These are phyloP conservation scores for Zaprionus africanus DNA, from an alignment of 1,140 invertebrate species.

Conservation along the genomic window DNA sequence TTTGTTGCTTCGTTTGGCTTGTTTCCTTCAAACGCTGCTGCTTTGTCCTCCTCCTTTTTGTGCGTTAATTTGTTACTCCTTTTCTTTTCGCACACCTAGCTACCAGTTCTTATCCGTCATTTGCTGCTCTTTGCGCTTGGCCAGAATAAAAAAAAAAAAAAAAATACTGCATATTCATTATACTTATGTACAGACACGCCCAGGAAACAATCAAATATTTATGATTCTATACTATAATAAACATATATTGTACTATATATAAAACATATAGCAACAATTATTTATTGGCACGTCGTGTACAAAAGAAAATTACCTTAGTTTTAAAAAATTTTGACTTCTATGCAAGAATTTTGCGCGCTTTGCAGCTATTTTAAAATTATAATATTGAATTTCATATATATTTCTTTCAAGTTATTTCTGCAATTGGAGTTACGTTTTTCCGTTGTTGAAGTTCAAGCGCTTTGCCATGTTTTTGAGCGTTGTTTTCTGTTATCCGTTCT, in stretches of 20 bases:
- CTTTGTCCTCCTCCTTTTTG: conserved; percentile 31
- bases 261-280: conserved; percentile 41
- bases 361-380: conserved; percentile 28
- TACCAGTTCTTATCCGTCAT: conserved; percentile 36
- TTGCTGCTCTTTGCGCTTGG: conserved; percentile 41
- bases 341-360: conserved; percentile 55
- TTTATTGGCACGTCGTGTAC: conserved; percentile 72
- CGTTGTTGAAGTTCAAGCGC: conserved; percentile 38
- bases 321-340: conserved; percentile 41
- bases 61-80: conserved; percentile 4
- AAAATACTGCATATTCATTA: conserved; percentile 13
- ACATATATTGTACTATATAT: conserved; percentile 55
- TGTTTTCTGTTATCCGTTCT: conserved; percentile 23
- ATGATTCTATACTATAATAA: conserved; percentile 40
- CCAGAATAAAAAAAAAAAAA: conserved; percentile 26
- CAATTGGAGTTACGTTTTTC: conserved; percentile 47
- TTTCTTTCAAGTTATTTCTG: conserved; percentile 25
- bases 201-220: conserved; percentile 34
- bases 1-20: conserved; percentile 58
- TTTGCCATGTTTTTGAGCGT: conserved; percentile 43
- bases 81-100: conserved; percentile 30
- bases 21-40: conserved; percentile 60
- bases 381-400: conserved; percentile 26
- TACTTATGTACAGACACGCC: conserved; percentile 59
- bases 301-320: conserved; percentile 36